These are phyloP conservation scores for Drosophila ogumai DNA, from an alignment of 1,140 invertebrate species.

Conservation along the genomic window DNA sequence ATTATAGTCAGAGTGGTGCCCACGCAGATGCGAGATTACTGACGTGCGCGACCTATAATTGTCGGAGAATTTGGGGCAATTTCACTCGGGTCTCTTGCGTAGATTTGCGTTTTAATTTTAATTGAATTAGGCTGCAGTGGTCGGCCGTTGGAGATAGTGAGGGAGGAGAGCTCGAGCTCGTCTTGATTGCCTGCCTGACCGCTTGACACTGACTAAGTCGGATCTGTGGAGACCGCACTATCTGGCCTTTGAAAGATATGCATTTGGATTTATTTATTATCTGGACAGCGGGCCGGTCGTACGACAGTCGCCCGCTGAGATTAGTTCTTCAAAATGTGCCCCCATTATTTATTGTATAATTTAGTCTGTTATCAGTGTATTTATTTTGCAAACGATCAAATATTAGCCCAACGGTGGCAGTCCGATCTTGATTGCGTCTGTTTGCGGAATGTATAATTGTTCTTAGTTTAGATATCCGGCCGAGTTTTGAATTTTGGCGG, in stretches of 20 bases:
- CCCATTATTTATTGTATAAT: conserved; percentile 48
- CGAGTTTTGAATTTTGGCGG: conserved; percentile 6
- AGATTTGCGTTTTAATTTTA: conserved; percentile 81
- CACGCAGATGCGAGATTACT: conserved; percentile 51
- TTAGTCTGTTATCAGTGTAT: conserved; percentile 49
- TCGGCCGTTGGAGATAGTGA: neutral
- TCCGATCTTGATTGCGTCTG: conserved; percentile 14
- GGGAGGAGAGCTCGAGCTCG: conserved; percentile 3
- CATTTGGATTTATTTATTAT: conserved; percentile 76
- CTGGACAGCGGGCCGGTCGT: conserved; percentile 12
- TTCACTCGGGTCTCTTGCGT: conserved; percentile 56
- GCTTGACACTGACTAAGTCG: conserved; percentile 63
- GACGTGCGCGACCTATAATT: conserved; percentile 58
- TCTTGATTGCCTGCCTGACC: conserved; percentile 50
- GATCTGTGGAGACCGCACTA: conserved; percentile 9
- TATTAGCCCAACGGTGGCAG: conserved; percentile 14
- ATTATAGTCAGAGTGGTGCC: conserved; percentile 12
- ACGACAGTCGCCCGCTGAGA: conserved; percentile 44
- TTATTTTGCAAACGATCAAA: conserved; percentile 52
- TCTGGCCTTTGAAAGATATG: conserved; percentile 51
- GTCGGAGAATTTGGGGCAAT: conserved; percentile 63
- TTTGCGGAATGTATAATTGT: neutral
- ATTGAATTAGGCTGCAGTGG: conserved; percentile 74
- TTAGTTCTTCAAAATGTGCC: conserved; percentile 56
- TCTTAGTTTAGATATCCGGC: neutral